Evolutionary conservation across 2,797 vertebrate species (phyloP).

Genomic region (Poeciliopsis paucimaculata): DNA sequence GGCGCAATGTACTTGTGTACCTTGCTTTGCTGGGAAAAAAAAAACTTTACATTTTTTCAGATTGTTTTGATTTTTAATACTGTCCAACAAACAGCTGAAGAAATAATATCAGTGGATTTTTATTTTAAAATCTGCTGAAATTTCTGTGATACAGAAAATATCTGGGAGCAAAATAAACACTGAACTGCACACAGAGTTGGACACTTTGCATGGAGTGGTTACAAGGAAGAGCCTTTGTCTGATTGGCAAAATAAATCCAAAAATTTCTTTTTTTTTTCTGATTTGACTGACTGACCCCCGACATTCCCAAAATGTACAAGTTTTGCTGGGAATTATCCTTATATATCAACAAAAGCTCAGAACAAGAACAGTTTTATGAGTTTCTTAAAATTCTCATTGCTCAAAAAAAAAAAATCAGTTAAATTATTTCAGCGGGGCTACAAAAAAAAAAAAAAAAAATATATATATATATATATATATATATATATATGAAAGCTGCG

Average conservation of each 20-base stretch:
- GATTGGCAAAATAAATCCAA: slow-evolving; percentile 10
- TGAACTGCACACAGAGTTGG: slow-evolving; percentile 54
- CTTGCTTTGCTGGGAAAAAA: background rate
- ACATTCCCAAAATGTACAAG: background rate
- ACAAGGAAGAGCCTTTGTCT: slow-evolving; percentile 13
- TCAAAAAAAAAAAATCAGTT: background rate
- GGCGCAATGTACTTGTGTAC: background rate
- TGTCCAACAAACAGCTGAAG: slow-evolving; percentile 20
- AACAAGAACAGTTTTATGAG: background rate
- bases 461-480: too few relatives aligned
- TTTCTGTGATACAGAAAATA: slow-evolving; percentile 61
- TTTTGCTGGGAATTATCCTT: background rate
- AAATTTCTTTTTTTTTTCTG: background rate
- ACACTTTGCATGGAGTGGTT: slow-evolving; percentile 46
- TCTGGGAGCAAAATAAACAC: slow-evolving; percentile 43
- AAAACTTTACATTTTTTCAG: background rate
- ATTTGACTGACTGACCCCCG: background rate
- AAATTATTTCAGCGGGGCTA: background rate
- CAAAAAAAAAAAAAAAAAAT: background rate
- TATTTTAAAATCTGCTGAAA: slow-evolving; percentile 71
- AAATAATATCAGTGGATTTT: slow-evolving; percentile 61
- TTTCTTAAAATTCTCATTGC: background rate
- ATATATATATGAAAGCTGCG: background rate
- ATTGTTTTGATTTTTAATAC: background rate
- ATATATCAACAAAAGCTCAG: background rate